These are phyloP conservation scores for Tetraodon nigroviridis DNA, from an alignment of 2,113 vertebrate genomes.

Conservation along the genomic window DNA sequence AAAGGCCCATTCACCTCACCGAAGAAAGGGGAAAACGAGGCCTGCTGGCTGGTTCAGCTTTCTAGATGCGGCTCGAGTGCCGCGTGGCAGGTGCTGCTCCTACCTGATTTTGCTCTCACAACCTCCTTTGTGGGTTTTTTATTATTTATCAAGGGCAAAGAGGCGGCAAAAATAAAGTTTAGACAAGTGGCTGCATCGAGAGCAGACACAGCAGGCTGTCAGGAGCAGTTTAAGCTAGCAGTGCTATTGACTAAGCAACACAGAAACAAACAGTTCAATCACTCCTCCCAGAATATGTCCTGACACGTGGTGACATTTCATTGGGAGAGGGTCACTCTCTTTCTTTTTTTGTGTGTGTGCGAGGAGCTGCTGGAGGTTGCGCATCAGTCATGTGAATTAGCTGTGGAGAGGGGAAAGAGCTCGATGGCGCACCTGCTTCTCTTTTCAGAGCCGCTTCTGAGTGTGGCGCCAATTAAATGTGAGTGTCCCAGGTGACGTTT, in stretches of 20 bases:
- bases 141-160: conserved; percentile 44
- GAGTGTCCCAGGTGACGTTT: conserved; percentile 36
- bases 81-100: conserved; percentile 21
- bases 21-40: background rate
- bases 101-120: conserved; percentile 54
- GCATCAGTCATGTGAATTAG: conserved; percentile 66
- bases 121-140: conserved; percentile 33
- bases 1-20: conserved; percentile 52
- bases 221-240: conserved; percentile 33
- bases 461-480: conserved; percentile 31
- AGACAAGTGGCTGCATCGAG: conserved; percentile 8
- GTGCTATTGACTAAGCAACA: conserved; percentile 47
- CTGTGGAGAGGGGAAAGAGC: conserved; percentile 40
- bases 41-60: conserved; percentile 32
- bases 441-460: conserved; percentile 29
- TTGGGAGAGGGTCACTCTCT: conserved; percentile 59
- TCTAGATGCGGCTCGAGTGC: conserved; percentile 36
- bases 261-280: conserved; percentile 68
- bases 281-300: conserved; percentile 52
- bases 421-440: conserved; percentile 50
- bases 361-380: conserved; percentile 54
- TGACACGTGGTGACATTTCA: conserved; percentile 59
- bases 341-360: conserved; percentile 31
- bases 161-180: conserved; percentile 46
- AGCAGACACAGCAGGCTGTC: conserved; percentile 47